Evolutionary conservation across 2,888 invertebrate genomes (phyloP).

Genomic region (Machimus atricapillus): DNA sequence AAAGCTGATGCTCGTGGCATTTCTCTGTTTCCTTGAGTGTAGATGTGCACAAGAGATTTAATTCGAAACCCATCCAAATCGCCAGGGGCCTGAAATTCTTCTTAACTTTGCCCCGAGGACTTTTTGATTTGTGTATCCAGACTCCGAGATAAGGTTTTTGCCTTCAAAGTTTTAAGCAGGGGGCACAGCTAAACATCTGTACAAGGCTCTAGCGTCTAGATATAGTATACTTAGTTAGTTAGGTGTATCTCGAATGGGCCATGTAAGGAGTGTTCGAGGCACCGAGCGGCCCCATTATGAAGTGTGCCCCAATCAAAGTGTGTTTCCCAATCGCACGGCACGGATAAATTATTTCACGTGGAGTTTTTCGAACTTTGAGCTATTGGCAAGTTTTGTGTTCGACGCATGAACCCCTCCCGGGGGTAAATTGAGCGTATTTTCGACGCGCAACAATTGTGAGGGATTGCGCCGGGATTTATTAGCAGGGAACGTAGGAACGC

Average conservation of each 20-base stretch:
- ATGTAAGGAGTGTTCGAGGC: background rate
- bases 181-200: slow-evolving; percentile 36
- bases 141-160: slow-evolving; percentile 48
- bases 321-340: slow-evolving; percentile 23
- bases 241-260: slow-evolving; percentile 16
- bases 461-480: slow-evolving; percentile 36
- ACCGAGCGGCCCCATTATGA: background rate
- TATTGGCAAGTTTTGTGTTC: slow-evolving; percentile 14
- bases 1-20: slow-evolving; percentile 37
- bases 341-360: slow-evolving; percentile 24
- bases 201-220: background rate
- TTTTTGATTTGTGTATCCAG: slow-evolving; percentile 59
- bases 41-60: slow-evolving; percentile 56
- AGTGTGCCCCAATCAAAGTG: slow-evolving; percentile 23
- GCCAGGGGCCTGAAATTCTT: slow-evolving; percentile 57
- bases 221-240: no score
- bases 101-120: slow-evolving; percentile 58
- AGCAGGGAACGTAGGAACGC: background rate
- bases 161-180: slow-evolving; percentile 39
- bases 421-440: slow-evolving; percentile 33
- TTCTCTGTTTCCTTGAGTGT: slow-evolving; percentile 43
- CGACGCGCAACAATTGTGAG: slow-evolving; percentile 37
- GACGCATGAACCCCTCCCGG: slow-evolving; percentile 28
- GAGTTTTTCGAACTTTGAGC: slow-evolving; percentile 30
- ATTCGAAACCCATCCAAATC: slow-evolving; percentile 55